Conservation (phyloP, 2,888 invertebrate genomes). For the Lithophane socia region DNA sequence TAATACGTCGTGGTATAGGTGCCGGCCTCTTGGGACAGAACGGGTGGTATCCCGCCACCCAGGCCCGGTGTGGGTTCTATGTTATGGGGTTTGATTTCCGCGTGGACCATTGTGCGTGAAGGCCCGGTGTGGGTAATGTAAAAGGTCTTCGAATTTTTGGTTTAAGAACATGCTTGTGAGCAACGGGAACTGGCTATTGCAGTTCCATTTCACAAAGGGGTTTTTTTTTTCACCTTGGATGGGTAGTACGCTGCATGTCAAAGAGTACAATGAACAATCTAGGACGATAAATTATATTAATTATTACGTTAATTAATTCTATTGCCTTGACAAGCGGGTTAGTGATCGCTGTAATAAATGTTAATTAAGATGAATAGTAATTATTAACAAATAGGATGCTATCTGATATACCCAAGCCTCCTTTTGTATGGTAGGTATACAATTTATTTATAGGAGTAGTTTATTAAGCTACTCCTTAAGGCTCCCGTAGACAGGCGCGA, state of each 20-base stretch:
- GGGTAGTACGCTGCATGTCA: slow-evolving; percentile 5
- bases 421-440: too few relatives aligned
- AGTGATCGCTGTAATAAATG: slow-evolving; percentile 51
- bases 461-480: too few relatives aligned
- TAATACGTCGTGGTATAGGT: too few relatives aligned
- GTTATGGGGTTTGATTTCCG: too few relatives aligned
- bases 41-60: not conserved
- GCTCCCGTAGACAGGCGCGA: too few relatives aligned
- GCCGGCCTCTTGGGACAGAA: not conserved
- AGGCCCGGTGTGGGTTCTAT: too few relatives aligned
- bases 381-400: slow-evolving; percentile 35
- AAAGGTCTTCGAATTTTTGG: too few relatives aligned
- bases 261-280: slow-evolving; percentile 17
- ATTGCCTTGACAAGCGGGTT: slow-evolving; percentile 54
- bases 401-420: slow-evolving; percentile 6
- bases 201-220: not conserved
- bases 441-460: too few relatives aligned
- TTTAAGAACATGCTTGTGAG: not conserved
- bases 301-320: slow-evolving; percentile 38
- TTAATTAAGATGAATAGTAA: slow-evolving; percentile 49
- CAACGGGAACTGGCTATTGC: too few relatives aligned
- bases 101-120: too few relatives aligned
- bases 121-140: too few relatives aligned
- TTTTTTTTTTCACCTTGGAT: not conserved
- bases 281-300: not conserved